Percentiles rank a stretch among this genome's conserved stretches.
phyloP scores from a whole-genome alignment of 1,140 invertebrate genomes.

The Eriocheir sinensis region DNA sequence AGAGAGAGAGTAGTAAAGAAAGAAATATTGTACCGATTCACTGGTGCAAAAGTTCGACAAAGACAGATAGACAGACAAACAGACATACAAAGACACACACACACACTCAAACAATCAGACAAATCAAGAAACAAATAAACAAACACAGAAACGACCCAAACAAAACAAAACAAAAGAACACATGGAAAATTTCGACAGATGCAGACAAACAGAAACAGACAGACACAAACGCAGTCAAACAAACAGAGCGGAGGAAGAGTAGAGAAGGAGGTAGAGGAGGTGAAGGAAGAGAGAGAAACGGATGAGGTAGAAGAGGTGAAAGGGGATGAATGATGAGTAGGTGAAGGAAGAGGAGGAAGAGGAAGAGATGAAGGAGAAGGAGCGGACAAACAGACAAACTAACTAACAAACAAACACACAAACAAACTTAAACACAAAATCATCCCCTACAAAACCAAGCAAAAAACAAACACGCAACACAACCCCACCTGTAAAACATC shows the following conservation, averaged over 20 bases:
- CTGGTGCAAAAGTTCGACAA: no score
- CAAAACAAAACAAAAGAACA: neutral
- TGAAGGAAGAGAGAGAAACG: neutral
- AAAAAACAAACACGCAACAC: neutral
- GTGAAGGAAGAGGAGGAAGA: neutral
- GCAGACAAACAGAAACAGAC: neutral
- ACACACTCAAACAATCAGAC: neutral
- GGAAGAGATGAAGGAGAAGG: slow-evolving; percentile 2
- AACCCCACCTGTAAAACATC: slow-evolving; percentile 41
- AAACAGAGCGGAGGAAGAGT: neutral
- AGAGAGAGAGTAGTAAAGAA: neutral
- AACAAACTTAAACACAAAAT: neutral
- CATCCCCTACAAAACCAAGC: neutral
- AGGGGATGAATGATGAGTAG: neutral
- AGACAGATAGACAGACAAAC: neutral
- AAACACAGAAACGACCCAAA: neutral
- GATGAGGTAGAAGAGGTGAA: neutral
- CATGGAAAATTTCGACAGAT: neutral
- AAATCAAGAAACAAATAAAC: neutral
- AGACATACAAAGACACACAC: neutral
- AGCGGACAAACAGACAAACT: neutral
- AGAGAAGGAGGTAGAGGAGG: slow-evolving; percentile 17
- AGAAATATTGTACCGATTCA: neutral
- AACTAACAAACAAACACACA: neutral
- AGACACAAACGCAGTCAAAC: no score